Percentiles rank a stretch among this genome's conserved stretches.
phyloP scores from a whole-genome alignment of 2,888 invertebrate species.

The Euphydryas editha region DNA sequence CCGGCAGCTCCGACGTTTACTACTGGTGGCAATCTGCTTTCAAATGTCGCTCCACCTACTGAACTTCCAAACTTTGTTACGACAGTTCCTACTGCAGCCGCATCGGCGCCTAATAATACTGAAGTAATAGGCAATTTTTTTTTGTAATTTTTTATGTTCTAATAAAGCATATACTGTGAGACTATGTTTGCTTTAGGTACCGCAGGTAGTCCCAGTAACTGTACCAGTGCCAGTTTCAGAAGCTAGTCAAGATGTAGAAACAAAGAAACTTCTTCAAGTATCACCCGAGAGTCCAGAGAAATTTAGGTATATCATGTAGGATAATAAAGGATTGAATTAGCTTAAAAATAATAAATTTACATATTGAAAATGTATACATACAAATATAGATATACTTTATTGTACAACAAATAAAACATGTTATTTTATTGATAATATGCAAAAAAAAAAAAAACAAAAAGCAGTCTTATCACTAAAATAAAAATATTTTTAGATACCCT shows the following conservation, averaged over 20 bases:
- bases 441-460: no score
- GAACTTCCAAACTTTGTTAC: conserved; percentile 87
- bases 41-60: conserved; percentile 87
- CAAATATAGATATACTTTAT: no score
- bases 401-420: no score
- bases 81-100: conserved; percentile 52
- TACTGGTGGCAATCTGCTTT: conserved; percentile 81
- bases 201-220: conserved; percentile 13
- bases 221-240: conserved; percentile 23
- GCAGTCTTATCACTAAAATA: no score
- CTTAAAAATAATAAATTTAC: no score
- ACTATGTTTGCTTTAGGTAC: background rate
- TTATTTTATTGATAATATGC: no score
- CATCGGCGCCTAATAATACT: conserved; percentile 37
- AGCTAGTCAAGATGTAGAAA: conserved; percentile 46
- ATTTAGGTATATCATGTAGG: conserved; percentile 67
- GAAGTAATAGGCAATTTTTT: conserved; percentile 40
- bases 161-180: background rate
- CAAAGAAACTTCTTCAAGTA: conserved; percentile 33
- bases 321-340: no score
- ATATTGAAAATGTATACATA: no score
- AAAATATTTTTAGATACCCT: no score
- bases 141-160: background rate
- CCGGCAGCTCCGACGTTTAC: conserved; percentile 76
- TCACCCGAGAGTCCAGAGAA: conserved; percentile 55